Evolutionary conservation across 2,888 invertebrate species (phyloP).

Genomic region (Agrilus biguttatus): DNA sequence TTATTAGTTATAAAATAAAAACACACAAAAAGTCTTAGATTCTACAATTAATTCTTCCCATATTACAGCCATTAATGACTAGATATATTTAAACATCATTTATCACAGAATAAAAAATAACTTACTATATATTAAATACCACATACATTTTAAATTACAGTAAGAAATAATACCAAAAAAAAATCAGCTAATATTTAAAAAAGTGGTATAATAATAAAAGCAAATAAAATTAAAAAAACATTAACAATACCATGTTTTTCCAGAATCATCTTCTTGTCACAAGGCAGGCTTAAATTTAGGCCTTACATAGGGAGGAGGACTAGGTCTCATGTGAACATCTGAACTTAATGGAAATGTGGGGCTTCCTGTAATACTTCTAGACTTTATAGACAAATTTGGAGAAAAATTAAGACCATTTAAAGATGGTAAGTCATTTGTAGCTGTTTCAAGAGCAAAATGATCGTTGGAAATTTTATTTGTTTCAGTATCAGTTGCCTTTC

Average conservation of each 20-base stretch:
- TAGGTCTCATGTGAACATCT: slow-evolving; percentile 35
- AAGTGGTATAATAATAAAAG: too few species aligned
- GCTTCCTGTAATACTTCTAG: slow-evolving; percentile 24
- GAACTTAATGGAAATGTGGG: slow-evolving; percentile 26
- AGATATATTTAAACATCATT: not conserved
- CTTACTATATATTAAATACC: not conserved
- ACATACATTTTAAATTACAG: too few species aligned
- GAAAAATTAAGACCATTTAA: not conserved
- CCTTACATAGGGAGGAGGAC: slow-evolving; percentile 43
- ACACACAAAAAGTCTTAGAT: too few species aligned
- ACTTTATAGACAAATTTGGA: slow-evolving; percentile 4
- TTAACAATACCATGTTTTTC: slow-evolving; percentile 39
- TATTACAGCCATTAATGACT: not conserved
- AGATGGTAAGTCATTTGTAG: too few species aligned
- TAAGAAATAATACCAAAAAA: too few species aligned
- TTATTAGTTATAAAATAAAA: too few species aligned
- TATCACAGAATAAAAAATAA: not conserved
- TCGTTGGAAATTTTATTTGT: too few species aligned
- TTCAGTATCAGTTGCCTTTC: too few species aligned
- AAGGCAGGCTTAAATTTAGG: slow-evolving; percentile 39
- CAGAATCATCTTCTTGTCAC: slow-evolving; percentile 38
- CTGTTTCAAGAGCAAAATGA: too few species aligned
- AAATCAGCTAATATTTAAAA: not conserved
- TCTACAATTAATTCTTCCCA: too few species aligned
- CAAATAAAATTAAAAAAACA: not conserved